Base-by-base conservation (phyloP, 2,888 invertebrate species). In the Polyommatus icarus region DNA sequence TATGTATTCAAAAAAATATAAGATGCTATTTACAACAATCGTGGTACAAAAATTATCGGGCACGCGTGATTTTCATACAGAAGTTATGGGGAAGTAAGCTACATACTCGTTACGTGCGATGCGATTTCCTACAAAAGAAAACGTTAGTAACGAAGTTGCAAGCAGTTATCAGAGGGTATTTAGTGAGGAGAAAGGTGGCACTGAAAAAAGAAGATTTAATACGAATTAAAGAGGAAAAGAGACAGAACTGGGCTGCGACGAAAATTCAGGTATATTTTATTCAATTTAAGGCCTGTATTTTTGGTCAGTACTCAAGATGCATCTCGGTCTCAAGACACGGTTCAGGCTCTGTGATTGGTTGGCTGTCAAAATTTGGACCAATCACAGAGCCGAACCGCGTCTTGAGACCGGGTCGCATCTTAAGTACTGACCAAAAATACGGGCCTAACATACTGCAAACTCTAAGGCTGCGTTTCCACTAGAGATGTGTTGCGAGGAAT, bases 201-300 rank as follows among this genome's bases (percentile, higher is more conserved):
- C 82, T 82, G n/a, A 90, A 91, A 79, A 94, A 89, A 85, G 94
- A 94, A 79, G 81, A 84, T 32, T 82, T 93, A 20, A 85, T 91
- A 1, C 93, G 91, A 85, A 88, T 88, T 79, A 89, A 87, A 81
- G 93, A 92, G 82, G 86, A 93, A 75, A 84, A 89, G 78, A 88
- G 86, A 77, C 88, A 85, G 50, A 87, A 90, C 80, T 91, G 90
- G 80, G 96, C 96, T 5, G 96, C 96, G 15, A 91, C 91, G 2
- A 94, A 94, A 84, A 96, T 97, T 83, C 97, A 97, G 94, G 95
- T 95, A 84, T 54, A 54, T 54, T 54, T 54, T 18, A 50, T 50
- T 50, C 15, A 50, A 24, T 24, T 24, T 24, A 24, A 24, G 24
- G n/a, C n/a, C n/a, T n/a, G n/a, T n/a, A n/a, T n/a, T n/a, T n/a